A percentile compares a stretch with the other conserved stretches of the same genome.
These are phyloP conservation scores for Bambusicola thoracicus DNA, from an alignment of 2,113 vertebrate species.

Conservation along the genomic window DNA sequence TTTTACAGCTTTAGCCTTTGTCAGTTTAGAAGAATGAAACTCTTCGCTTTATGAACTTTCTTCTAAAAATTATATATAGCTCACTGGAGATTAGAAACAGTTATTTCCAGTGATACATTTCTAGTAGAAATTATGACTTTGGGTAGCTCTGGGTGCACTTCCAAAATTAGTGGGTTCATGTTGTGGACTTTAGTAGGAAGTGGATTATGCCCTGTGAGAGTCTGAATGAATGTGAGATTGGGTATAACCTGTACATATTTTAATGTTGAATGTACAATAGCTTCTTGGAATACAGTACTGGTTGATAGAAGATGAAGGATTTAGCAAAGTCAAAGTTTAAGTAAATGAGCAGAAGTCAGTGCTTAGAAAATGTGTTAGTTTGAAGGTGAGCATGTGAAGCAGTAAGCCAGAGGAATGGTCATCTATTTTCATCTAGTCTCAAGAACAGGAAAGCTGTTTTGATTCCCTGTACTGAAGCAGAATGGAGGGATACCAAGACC, in stretches of 20 bases:
- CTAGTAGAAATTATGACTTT: not conserved
- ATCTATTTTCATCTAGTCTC: not conserved
- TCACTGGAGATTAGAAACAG: slow-evolving; percentile 18
- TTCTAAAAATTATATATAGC: not conserved
- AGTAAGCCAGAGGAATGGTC: not conserved
- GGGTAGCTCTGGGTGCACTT: not conserved
- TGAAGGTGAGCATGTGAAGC: not conserved
- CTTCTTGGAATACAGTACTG: not conserved
- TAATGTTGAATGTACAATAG: not conserved
- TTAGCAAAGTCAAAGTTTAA: not conserved
- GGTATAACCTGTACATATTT: not conserved
- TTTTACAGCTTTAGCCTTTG: slow-evolving; percentile 45
- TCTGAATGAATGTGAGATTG: not conserved
- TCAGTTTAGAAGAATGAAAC: not conserved
- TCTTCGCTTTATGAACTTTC: slow-evolving; percentile 14
- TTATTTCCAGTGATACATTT: slow-evolving; percentile 12
- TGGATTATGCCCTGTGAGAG: not conserved
- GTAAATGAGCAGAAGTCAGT: not conserved
- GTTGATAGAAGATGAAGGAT: not conserved
- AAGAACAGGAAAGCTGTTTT: not conserved
- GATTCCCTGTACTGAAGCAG: not conserved
- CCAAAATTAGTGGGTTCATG: not conserved
- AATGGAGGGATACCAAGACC: not conserved
- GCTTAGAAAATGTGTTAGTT: not conserved
- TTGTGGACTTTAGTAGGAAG: not conserved